Conservation (phyloP, 2,113 vertebrate species). For the Sphyrna mokarran region DNA sequence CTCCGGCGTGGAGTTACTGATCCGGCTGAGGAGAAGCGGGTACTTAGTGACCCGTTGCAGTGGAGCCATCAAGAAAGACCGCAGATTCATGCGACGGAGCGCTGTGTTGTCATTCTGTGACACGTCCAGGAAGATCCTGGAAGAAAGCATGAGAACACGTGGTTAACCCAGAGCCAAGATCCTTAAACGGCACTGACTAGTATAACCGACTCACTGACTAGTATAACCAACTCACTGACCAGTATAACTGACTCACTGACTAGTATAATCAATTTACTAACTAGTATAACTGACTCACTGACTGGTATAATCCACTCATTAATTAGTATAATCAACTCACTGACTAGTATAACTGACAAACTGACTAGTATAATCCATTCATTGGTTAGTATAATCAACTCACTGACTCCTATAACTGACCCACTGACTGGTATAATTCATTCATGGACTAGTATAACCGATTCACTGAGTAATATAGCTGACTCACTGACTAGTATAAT, state of each 20-base stretch:
- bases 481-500: too few species aligned
- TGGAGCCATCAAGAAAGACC: conserved; percentile 85
- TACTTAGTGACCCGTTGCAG: conserved; percentile 87
- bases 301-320: too few species aligned
- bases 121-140: conserved; percentile 83
- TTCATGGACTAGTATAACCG: too few species aligned
- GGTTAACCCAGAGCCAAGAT: background rate
- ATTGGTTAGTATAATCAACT: background rate
- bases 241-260: background rate
- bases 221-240: too few species aligned
- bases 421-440: too few species aligned
- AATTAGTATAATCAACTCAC: too few species aligned
- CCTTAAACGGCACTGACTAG: background rate
- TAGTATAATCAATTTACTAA: too few species aligned
- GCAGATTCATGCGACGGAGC: conserved; percentile 79
- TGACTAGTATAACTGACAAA: too few species aligned
- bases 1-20: conserved; percentile 74
- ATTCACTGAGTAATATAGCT: too few species aligned
- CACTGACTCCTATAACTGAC: background rate
- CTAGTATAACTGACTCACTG: too few species aligned
- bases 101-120: conserved; percentile 89
- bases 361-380: background rate
- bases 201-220: background rate
- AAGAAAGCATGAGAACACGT: conserved; percentile 41
- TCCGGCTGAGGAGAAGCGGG: conserved; percentile 75